Conservation (phyloP, 2,113 vertebrate genomes). For the Leptobrachium leishanense region DNA sequence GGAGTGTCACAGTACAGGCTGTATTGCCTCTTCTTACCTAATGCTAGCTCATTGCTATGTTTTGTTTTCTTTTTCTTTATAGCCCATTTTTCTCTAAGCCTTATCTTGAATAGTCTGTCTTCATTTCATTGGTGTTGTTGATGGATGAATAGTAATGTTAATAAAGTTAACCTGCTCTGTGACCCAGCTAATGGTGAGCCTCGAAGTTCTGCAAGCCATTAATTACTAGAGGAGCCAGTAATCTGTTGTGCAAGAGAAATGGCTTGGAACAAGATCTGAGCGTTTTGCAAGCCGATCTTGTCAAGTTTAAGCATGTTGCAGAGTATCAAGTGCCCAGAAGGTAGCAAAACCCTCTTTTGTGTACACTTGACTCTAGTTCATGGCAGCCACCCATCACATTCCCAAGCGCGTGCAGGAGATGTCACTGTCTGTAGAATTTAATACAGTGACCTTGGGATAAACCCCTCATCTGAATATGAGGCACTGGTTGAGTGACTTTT, state of each 20-base stretch:
- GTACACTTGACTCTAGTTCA: not conserved
- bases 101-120: too few relatives aligned
- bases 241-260: not conserved
- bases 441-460: constrained; percentile 27
- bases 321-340: constrained; percentile 21
- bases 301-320: constrained; percentile 4
- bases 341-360: constrained; percentile 17
- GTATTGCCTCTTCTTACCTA: too few relatives aligned
- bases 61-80: too few relatives aligned
- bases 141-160: too few relatives aligned
- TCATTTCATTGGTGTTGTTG: too few relatives aligned
- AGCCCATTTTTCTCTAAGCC: too few relatives aligned
- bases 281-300: constrained; percentile 22
- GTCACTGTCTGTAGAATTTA: constrained; percentile 17
- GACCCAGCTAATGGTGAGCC: not conserved
- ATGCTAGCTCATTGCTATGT: too few relatives aligned
- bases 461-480: not conserved
- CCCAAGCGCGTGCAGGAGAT: not conserved
- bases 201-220: not conserved
- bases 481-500: too few relatives aligned
- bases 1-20: too few relatives aligned
- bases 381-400: not conserved
- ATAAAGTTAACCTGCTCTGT: too few relatives aligned
- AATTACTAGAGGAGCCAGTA: constrained; percentile 24
- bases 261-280: constrained; percentile 6